Conservation (phyloP, 2,797 vertebrate genomes). For the Tapera naevia region DNA sequence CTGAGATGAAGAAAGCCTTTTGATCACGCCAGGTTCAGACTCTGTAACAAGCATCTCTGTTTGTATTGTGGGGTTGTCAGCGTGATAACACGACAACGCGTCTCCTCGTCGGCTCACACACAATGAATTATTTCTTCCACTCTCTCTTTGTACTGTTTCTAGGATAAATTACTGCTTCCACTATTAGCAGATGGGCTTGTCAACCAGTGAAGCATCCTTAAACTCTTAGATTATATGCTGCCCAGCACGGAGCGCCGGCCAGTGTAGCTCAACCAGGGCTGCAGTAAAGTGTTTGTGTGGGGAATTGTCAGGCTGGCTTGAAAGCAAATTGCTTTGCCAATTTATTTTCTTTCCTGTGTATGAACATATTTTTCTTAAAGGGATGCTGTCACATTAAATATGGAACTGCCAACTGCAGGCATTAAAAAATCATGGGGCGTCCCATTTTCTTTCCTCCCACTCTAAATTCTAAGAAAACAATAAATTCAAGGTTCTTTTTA, state of each 20-base stretch:
- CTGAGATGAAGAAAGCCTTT: constrained; percentile 10
- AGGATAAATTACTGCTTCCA: constrained; percentile 12
- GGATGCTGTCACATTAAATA: constrained; percentile 54
- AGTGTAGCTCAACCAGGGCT: background rate
- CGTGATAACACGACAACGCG: background rate
- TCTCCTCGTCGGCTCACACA: background rate
- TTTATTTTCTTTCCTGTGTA: constrained; percentile 34
- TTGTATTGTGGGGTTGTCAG: constrained; percentile 40
- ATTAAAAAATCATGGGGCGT: constrained; percentile 67
- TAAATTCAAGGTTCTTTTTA: constrained; percentile 4
- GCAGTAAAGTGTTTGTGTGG: background rate
- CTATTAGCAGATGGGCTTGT: background rate
- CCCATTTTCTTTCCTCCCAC: constrained; percentile 64
- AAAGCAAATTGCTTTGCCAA: constrained; percentile 33
- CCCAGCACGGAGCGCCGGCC: background rate
- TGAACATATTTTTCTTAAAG: constrained; percentile 42
- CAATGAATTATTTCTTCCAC: constrained; percentile 36
- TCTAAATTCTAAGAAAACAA: constrained; percentile 43
- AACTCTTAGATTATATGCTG: background rate
- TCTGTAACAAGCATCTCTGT: background rate
- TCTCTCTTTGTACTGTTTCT: background rate
- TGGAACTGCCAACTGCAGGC: constrained; percentile 41
- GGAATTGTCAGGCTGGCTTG: constrained; percentile 1
- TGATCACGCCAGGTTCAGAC: constrained; percentile 14
- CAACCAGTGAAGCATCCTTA: constrained; percentile 4